phyloP scores from a whole-genome alignment of 2,888 invertebrate species.

The Fragum fragum region DNA sequence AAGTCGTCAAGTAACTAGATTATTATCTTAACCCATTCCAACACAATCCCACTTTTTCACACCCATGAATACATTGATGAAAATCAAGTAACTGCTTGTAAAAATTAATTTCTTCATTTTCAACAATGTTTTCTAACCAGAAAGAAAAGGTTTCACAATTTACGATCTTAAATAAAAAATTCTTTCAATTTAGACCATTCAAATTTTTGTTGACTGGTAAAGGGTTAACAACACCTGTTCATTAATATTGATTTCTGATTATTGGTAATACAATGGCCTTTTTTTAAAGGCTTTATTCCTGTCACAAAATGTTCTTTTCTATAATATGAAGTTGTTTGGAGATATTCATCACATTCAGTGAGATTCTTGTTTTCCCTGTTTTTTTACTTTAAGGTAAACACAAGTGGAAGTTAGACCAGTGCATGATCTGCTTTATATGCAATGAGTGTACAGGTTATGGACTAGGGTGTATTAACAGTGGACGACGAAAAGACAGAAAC shows the following conservation, averaged over 20 bases:
- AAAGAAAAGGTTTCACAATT: no score
- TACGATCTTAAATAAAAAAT: no score
- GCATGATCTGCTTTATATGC: slow-evolving; percentile 96
- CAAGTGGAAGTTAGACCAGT: slow-evolving; percentile 93
- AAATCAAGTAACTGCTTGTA: background rate
- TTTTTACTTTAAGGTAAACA: slow-evolving; percentile 89
- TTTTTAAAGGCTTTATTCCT: no score
- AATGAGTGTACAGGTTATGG: slow-evolving; percentile 98
- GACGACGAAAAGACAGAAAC: slow-evolving; percentile 90
- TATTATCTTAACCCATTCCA: no score
- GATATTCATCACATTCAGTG: no score
- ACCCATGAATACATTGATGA: slow-evolving; percentile 9
- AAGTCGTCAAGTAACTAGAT: background rate
- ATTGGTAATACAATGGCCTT: no score
- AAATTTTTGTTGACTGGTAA: background rate
- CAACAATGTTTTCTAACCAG: background rate
- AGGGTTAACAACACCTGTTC: no score
- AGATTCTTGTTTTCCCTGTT: no score
- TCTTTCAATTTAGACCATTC: background rate
- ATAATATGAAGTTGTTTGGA: no score
- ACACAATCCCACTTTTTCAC: no score
- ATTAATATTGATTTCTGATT: no score
- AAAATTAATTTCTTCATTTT: background rate
- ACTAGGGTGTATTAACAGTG: slow-evolving; percentile 92
- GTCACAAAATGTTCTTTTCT: no score